Evolutionary conservation across 2,113 vertebrate genomes (phyloP).

Genomic region (Ia io): DNA sequence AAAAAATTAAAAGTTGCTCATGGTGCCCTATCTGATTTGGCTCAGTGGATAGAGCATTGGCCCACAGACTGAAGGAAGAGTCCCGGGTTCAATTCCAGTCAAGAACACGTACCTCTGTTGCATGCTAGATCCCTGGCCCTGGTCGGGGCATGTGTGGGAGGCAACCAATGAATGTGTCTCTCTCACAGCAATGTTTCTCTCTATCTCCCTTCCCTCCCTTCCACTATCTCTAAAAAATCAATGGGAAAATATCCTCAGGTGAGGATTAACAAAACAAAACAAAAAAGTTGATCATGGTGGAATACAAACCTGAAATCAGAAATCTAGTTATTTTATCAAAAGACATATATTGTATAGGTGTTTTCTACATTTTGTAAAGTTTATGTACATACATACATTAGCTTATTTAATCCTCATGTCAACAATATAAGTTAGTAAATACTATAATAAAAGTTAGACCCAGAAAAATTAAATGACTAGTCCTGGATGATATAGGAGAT

Average conservation of each 20-base stretch:
- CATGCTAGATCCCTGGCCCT: too few species aligned
- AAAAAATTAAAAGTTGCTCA: not conserved
- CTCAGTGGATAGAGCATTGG: too few species aligned
- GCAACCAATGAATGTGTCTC: too few species aligned
- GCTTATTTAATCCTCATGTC: not conserved
- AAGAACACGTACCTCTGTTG: too few species aligned
- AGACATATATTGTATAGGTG: not conserved
- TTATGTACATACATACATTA: not conserved
- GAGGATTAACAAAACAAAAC: not conserved
- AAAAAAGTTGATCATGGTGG: not conserved
- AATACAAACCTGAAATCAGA: slow-evolving; percentile 2
- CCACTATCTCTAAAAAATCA: too few species aligned
- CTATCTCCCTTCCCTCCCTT: too few species aligned
- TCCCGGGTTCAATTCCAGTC: too few species aligned
- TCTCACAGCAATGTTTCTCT: too few species aligned
- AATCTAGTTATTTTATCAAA: not conserved
- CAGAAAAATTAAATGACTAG: not conserved
- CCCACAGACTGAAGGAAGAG: too few species aligned
- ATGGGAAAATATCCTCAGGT: too few species aligned
- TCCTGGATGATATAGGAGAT: not conserved
- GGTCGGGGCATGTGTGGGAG: too few species aligned
- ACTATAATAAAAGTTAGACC: not conserved
- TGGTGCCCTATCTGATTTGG: too few species aligned
- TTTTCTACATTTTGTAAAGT: not conserved
- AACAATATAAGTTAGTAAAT: not conserved